These are phyloP conservation scores for Astropecten irregularis DNA, from an alignment of 53 echinoderm and acorn worm species.

Conservation along the genomic window DNA sequence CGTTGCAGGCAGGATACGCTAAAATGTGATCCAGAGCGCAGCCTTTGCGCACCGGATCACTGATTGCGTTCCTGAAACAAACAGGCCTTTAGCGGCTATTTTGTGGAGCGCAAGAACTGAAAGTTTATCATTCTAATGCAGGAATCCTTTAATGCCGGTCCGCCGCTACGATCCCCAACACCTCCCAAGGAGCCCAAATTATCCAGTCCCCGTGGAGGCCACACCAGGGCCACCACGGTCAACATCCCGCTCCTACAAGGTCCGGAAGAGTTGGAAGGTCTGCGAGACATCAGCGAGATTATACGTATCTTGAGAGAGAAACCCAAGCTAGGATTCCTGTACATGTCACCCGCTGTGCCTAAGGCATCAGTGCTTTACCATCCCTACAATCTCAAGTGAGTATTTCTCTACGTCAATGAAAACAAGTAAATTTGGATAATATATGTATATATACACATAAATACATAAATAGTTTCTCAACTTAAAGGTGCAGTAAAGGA, in stretches of 20 bases:
- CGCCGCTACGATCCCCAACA: conserved; percentile 83
- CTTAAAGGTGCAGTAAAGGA: too few relatives aligned
- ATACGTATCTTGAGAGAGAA: conserved; percentile 79
- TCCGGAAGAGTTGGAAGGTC: conserved; percentile 74
- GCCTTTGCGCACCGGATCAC: too few relatives aligned
- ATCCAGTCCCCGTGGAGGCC: conserved; percentile 55
- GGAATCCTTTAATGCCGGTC: conserved; percentile 74
- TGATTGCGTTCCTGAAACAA: too few relatives aligned
- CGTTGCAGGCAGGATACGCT: too few relatives aligned
- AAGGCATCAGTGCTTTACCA: conserved; percentile 93
- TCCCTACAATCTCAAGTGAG: conserved; percentile 97
- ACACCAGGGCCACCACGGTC: conserved; percentile 68
- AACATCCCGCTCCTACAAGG: conserved; percentile 71
- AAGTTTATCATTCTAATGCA: conserved; percentile 29
- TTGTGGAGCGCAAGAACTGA: too few relatives aligned
- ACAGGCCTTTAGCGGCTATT: too few relatives aligned
- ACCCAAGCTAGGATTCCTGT: conserved; percentile 90
- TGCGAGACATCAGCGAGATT: conserved; percentile 81
- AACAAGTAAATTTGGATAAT: neutral
- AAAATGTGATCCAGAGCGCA: too few relatives aligned
- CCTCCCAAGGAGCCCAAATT: conserved; percentile 86
- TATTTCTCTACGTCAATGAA: neutral
- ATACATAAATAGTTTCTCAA: neutral
- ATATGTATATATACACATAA: neutral
- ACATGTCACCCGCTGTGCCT: conserved; percentile 97